Percentiles rank a stretch among this genome's conserved stretches.
phyloP scores from a whole-genome alignment of 2,888 invertebrate species.

The Polyploca ridens region DNA sequence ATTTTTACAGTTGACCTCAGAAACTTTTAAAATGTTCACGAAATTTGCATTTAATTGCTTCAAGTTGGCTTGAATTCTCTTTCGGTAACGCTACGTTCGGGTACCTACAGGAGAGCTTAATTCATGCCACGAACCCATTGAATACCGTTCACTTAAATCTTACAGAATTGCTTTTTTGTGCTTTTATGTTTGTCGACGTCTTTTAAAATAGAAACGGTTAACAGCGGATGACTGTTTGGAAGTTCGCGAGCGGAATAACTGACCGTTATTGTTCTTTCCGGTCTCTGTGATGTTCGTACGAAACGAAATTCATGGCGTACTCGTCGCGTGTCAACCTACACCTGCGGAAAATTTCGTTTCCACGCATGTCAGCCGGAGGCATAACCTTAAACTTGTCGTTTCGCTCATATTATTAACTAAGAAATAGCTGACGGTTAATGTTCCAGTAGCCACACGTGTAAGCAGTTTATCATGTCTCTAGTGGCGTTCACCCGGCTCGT shows the following conservation, averaged over 20 bases:
- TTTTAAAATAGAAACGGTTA: background rate
- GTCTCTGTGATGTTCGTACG: slow-evolving; percentile 24
- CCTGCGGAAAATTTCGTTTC: slow-evolving; percentile 19
- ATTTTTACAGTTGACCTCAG: background rate
- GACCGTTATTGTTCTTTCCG: slow-evolving; percentile 36
- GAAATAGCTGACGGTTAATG: slow-evolving; percentile 51
- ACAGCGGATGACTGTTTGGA: slow-evolving; percentile 3
- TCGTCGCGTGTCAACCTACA: slow-evolving; percentile 17
- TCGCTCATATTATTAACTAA: slow-evolving; percentile 29
- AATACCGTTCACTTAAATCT: background rate
- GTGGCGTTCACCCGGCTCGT: slow-evolving; percentile 58
- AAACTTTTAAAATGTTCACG: background rate
- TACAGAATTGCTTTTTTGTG: background rate
- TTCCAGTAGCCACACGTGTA: slow-evolving; percentile 60
- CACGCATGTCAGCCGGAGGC: slow-evolving; percentile 46
- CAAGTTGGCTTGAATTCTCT: background rate
- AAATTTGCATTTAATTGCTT: slow-evolving; percentile 12
- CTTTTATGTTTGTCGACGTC: background rate
- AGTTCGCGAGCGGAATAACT: slow-evolving; percentile 13
- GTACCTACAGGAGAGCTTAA: background rate
- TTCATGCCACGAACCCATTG: background rate
- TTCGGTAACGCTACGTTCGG: background rate
- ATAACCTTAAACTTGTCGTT: slow-evolving; percentile 55
- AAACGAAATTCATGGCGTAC: slow-evolving; percentile 25
- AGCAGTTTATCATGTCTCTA: slow-evolving; percentile 56